A percentile compares a stretch with the other conserved stretches of the same genome.
Conservation (phyloP, 2,797 vertebrate genomes). For the Ptychadena robeensis region DNA sequence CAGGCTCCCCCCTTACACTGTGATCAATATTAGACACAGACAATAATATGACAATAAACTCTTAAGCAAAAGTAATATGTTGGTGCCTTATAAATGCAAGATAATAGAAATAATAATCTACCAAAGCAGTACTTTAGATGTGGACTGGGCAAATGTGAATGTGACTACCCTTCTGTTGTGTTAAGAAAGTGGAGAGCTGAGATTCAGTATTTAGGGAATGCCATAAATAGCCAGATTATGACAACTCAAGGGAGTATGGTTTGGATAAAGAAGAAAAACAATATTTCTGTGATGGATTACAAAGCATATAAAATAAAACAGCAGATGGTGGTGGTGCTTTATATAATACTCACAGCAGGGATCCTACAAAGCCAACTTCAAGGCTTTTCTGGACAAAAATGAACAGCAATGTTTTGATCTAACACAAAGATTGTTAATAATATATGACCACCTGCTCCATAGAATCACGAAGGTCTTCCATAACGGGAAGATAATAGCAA, state of each 20-base stretch:
- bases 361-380: background rate
- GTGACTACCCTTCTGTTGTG: background rate
- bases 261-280: slow-evolving; percentile 13
- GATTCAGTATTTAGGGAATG: slow-evolving; percentile 5
- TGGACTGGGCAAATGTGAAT: background rate
- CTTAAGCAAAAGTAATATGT: too few species aligned
- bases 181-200: background rate
- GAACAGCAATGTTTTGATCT: background rate
- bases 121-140: too few species aligned
- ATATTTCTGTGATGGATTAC: slow-evolving; percentile 41
- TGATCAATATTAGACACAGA: too few species aligned
- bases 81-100: too few species aligned
- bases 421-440: background rate
- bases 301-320: slow-evolving; percentile 15
- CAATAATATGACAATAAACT: too few species aligned
- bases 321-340: slow-evolving; percentile 11
- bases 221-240: slow-evolving; percentile 16
- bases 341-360: slow-evolving; percentile 36
- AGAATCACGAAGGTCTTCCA: background rate
- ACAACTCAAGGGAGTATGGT: background rate
- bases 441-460: background rate
- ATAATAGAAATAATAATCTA: too few species aligned
- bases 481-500: background rate
- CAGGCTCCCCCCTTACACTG: too few species aligned
- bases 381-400: slow-evolving; percentile 1